These are phyloP conservation scores for Limnodromus scolopaceus DNA, from an alignment of 2,797 vertebrate genomes.

Conservation along the genomic window DNA sequence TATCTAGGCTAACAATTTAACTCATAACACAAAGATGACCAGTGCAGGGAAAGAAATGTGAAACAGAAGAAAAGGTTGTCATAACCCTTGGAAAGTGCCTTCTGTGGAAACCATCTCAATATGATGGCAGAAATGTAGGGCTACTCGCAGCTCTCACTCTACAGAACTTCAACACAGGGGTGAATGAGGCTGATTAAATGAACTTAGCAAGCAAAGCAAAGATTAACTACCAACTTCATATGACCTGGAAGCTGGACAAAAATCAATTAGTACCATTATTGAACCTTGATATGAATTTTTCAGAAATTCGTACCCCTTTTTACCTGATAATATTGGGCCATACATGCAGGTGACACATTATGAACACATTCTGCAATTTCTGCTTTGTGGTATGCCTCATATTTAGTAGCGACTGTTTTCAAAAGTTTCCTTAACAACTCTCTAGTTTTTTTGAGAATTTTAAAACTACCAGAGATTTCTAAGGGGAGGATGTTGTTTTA, in stretches of 20 bases:
- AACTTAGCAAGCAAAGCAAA: neutral
- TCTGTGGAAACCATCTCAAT: neutral
- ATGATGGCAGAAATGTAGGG: neutral
- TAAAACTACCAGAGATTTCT: neutral
- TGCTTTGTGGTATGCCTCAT: neutral
- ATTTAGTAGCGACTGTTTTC: neutral
- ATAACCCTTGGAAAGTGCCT: neutral
- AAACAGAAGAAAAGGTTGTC: neutral
- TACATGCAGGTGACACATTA: neutral
- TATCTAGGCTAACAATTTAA: neutral
- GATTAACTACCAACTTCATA: neutral
- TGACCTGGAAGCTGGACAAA: neutral
- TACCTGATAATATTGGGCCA: neutral
- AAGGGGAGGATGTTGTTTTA: accelerated
- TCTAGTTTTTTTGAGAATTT: neutral
- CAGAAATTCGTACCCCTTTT: neutral
- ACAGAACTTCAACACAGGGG: neutral
- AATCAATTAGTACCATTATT: neutral
- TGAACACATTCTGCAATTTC: neutral
- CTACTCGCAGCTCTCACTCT: neutral
- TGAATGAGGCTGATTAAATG: neutral
- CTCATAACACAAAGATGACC: neutral
- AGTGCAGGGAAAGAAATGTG: neutral
- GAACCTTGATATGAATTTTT: neutral
- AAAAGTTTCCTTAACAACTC: neutral